phyloP scores from a whole-genome alignment of 2,888 invertebrate species.

The Punctoribates punctum region DNA sequence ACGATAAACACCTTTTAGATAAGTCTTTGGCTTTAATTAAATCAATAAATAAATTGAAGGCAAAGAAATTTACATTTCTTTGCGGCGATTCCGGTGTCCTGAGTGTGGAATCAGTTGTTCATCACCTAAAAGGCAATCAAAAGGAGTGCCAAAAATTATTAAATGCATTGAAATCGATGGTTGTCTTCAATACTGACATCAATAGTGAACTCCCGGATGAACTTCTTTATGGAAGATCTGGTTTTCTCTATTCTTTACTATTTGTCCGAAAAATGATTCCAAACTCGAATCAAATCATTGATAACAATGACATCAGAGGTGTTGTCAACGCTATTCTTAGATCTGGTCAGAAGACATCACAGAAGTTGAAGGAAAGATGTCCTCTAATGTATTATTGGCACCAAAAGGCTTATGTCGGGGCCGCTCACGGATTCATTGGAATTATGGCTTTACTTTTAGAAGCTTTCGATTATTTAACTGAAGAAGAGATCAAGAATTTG shows the following conservation, averaged over 20 bases:
- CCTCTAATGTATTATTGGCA: slow-evolving; percentile 48
- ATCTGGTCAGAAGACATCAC: slow-evolving; percentile 64
- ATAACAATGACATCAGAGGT: slow-evolving; percentile 54
- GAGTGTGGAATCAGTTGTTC: slow-evolving; percentile 62
- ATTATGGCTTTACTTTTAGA: slow-evolving; percentile 76
- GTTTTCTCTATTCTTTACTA: slow-evolving; percentile 73
- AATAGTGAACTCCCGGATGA: slow-evolving; percentile 64
- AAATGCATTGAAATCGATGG: slow-evolving; percentile 42
- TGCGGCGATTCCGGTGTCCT: slow-evolving; percentile 67
- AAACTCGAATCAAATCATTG: slow-evolving; percentile 12
- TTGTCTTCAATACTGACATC: slow-evolving; percentile 46
- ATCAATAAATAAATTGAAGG: neutral
- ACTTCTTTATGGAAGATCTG: slow-evolving; percentile 76
- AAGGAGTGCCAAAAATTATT: slow-evolving; percentile 56
- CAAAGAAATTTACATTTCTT: slow-evolving; percentile 59
- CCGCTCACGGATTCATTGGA: slow-evolving; percentile 82
- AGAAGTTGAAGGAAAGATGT: slow-evolving; percentile 50
- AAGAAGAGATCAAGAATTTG: slow-evolving; percentile 57
- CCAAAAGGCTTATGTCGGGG: slow-evolving; percentile 61
- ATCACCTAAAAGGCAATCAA: slow-evolving; percentile 59
- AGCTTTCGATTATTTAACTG: slow-evolving; percentile 61
- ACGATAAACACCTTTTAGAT: neutral
- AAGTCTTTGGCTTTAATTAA: neutral
- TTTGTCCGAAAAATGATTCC: slow-evolving; percentile 59
- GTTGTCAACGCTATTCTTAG: slow-evolving; percentile 59